These are phyloP conservation scores for Rhodophaea formosa DNA, from an alignment of 2,888 invertebrate species.

Conservation along the genomic window DNA sequence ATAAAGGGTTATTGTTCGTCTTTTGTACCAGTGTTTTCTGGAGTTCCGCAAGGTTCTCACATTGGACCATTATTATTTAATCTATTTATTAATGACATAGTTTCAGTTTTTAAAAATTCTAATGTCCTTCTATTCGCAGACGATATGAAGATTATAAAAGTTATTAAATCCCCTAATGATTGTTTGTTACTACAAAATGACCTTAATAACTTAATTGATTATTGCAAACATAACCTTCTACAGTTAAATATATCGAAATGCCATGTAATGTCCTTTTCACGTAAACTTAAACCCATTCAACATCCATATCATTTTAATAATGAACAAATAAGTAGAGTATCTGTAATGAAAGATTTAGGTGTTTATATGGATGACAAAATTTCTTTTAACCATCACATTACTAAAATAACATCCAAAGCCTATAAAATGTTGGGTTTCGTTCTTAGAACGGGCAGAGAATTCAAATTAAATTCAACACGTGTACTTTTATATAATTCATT, in stretches of 20 bases:
- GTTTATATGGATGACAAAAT: background rate
- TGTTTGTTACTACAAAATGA: background rate
- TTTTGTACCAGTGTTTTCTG: no score
- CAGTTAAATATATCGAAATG: background rate
- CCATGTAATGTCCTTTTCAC: background rate
- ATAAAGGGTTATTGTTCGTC: no score
- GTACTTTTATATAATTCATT: background rate
- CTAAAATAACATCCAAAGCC: background rate
- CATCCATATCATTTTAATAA: background rate
- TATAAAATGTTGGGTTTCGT: background rate
- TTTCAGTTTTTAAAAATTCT: no score
- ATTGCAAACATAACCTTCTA: background rate
- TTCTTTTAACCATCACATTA: background rate
- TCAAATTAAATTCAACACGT: background rate
- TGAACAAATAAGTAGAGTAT: background rate
- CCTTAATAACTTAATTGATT: no score
- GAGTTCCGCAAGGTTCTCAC: no score
- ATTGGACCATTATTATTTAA: no score
- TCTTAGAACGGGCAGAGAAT: background rate
- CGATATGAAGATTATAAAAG: background rate
- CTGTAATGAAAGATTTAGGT: background rate
- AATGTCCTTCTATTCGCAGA: background rate
- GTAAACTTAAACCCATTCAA: background rate
- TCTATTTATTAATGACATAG: no score
- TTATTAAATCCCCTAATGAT: background rate